Percentiles rank a stretch among this genome's conserved stretches.
phyloP scores from a whole-genome alignment of 2,888 invertebrate species.

The Pheosia gnoma region DNA sequence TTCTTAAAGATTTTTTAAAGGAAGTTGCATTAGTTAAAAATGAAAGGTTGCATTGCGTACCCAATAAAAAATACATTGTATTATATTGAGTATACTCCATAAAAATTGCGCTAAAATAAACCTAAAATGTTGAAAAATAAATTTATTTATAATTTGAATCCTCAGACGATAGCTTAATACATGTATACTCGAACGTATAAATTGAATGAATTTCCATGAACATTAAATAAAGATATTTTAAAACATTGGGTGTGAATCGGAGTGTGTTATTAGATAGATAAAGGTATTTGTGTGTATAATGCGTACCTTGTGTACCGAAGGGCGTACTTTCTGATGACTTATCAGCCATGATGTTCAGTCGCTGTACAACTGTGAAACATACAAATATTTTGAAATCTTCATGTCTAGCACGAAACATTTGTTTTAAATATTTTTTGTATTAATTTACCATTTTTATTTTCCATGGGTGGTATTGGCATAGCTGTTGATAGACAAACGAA shows the following conservation, averaged over 20 bases:
- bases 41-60: no score
- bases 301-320: constrained; percentile 76
- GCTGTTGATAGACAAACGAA: constrained; percentile 53
- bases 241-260: constrained; percentile 21
- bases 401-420: constrained; percentile 9
- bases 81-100: no score
- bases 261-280: constrained; percentile 32
- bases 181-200: neutral
- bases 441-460: constrained; percentile 72
- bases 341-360: constrained; percentile 74
- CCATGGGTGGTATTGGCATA: constrained; percentile 71
- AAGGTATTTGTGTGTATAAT: constrained; percentile 26
- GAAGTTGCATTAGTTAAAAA: no score
- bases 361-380: constrained; percentile 67
- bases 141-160: no score
- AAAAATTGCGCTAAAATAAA: no score
- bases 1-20: neutral
- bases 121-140: no score
- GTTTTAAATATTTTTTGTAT: neutral
- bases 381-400: constrained; percentile 11
- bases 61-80: no score
- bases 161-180: no score
- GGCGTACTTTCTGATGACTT: constrained; percentile 75
- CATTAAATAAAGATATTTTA: constrained; percentile 32
- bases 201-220: neutral